Conservation (phyloP, 2,797 vertebrate genomes). For the Psittacula echo region DNA sequence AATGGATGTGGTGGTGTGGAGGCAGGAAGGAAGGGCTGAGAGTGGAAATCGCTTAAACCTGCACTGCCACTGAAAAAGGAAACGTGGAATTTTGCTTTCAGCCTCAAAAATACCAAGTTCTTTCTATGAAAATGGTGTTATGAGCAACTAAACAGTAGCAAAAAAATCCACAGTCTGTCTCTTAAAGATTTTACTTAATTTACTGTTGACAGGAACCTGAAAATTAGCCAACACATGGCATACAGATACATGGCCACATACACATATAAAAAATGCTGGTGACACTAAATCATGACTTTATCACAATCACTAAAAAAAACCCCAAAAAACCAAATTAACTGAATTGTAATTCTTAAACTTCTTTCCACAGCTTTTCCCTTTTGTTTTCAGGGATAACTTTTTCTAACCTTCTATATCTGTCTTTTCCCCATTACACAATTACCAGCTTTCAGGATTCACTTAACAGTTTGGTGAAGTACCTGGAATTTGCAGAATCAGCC, state of each 20-base stretch:
- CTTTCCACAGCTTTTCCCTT: neutral
- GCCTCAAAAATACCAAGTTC: neutral
- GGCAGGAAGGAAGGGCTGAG: neutral
- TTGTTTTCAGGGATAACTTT: neutral
- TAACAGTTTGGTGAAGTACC: neutral
- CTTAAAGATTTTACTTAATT: neutral
- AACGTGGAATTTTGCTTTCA: neutral
- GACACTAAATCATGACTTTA: neutral
- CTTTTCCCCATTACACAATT: neutral
- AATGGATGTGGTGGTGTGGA: neutral
- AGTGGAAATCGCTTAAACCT: neutral
- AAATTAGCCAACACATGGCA: neutral
- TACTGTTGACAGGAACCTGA: neutral
- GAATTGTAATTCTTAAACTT: neutral
- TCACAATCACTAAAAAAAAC: neutral
- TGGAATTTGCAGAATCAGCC: neutral
- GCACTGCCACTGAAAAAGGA: neutral
- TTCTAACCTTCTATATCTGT: neutral
- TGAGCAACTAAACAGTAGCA: neutral
- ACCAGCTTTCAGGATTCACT: neutral
- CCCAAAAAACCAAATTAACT: neutral
- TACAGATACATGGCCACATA: neutral
- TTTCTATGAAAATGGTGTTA: neutral
- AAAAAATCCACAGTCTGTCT: neutral
- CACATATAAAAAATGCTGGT: neutral